Evolutionary conservation across 2,797 vertebrate genomes (phyloP), one percentile per base, ranked within the genome.

Genomic region (Lacerta agilis): DNA sequence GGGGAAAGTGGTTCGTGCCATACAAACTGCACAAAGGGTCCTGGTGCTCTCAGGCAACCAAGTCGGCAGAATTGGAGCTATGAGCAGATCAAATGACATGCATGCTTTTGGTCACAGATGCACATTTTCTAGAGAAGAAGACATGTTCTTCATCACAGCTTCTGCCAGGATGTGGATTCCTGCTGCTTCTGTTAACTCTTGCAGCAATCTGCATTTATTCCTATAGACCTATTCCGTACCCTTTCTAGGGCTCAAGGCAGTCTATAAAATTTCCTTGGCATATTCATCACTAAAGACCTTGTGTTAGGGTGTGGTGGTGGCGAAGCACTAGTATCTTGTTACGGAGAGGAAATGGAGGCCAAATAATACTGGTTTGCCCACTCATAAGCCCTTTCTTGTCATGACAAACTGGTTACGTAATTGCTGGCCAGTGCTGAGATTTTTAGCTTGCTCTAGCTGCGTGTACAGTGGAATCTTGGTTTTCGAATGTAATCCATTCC

Each of bases 1-100:
- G 43, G 27, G 20, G 43, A 75, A 76, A 80, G 69, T 76, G 77
- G 82, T 58, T 87, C 38, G 58, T 87, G 77, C 84, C 61, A 85
- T 58, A 85, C 45, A 87, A 29, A 10, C 58, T 80, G 58, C 20
- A 38, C 20, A 43, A 13, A 77, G 41, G 55, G 8, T 36, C 13
- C 23, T 20, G 33, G 23, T 5, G 29, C 17, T 76, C 49, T 41
- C 55, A 55, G 41, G 43, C 58, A 41, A 10, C 33, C 58, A 61
- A 78, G 61, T 27, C 77, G 38, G 43, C 45, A 69, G 64, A 64
- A 33, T 61, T 67, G 23, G 72, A 85, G 36, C 25, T 25, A 8
- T 38, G 67, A 7, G 1, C 43, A 15, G n/a, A 64, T 49, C 27
- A 38, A 73, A 1, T 27, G 80, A 58, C n/a, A 73, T 45, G 3